These are phyloP conservation scores for Erythrolamprus reginae DNA, from an alignment of 2,113 vertebrate genomes.

Conservation along the genomic window DNA sequence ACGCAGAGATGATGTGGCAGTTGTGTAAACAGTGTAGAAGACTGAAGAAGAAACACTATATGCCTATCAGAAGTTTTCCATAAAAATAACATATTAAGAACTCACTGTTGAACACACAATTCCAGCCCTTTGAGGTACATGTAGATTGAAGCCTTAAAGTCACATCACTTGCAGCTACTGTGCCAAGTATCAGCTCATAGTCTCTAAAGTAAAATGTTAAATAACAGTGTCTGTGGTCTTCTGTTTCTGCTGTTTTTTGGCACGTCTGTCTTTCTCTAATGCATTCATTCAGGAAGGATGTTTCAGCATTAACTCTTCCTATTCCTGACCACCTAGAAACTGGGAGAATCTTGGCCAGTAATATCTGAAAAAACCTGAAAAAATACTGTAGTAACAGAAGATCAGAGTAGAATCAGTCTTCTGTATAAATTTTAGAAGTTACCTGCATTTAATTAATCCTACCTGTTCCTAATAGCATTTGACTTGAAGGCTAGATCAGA, in stretches of 20 bases:
- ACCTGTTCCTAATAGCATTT: neutral
- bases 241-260: conserved; percentile 41
- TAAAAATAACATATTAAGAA: conserved; percentile 40
- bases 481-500: neutral
- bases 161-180: conserved; percentile 49
- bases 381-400: neutral
- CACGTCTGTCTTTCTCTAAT: conserved; percentile 30
- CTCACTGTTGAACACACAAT: conserved; percentile 50
- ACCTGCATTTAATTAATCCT: neutral
- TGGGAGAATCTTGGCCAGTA: neutral
- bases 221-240: conserved; percentile 39
- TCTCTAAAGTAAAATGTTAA: conserved; percentile 28
- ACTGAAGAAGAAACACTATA: conserved; percentile 60
- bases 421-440: neutral
- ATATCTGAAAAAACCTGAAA: neutral
- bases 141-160: conserved; percentile 41
- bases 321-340: neutral
- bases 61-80: conserved; percentile 53
- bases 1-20: conserved; percentile 54
- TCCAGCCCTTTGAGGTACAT: conserved; percentile 40
- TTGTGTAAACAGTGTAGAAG: conserved; percentile 60
- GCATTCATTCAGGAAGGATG: conserved; percentile 7
- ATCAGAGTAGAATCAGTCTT: neutral
- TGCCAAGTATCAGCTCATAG: conserved; percentile 39
- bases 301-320: conserved; percentile 24